Conservation (phyloP, 2,797 vertebrate species). For the Prionace glauca region DNA sequence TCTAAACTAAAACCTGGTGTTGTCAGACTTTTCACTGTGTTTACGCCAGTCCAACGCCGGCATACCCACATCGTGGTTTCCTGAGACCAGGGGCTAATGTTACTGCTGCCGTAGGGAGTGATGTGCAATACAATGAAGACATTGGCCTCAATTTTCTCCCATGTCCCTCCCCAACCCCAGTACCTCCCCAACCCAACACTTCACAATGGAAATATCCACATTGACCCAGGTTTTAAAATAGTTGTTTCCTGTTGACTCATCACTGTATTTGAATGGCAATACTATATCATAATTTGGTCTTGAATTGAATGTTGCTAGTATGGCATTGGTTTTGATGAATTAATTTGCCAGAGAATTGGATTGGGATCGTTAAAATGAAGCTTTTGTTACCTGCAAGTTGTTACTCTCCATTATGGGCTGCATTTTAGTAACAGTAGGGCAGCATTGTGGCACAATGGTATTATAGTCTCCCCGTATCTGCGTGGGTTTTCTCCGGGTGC, state of each 20-base stretch:
- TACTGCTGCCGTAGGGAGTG: neutral
- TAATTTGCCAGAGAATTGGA: neutral
- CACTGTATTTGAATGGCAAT: neutral
- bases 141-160: too few species aligned
- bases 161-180: too few species aligned
- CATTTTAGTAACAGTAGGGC: neutral
- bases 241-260: neutral
- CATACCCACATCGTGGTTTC: too few species aligned
- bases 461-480: too few species aligned
- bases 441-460: too few species aligned
- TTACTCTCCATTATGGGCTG: neutral
- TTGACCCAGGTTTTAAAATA: neutral
- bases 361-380: neutral
- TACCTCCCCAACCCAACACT: too few species aligned
- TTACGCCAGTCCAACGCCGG: too few species aligned
- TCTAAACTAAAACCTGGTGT: too few species aligned
- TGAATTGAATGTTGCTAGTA: neutral
- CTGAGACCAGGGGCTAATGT: neutral
- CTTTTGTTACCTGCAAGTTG: neutral
- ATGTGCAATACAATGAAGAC: neutral
- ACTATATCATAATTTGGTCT: neutral
- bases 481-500: too few species aligned
- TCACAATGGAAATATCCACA: neutral
- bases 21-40: too few species aligned
- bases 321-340: neutral